Conservation (phyloP, 35 echinoderm and acorn worm genomes). For the Ophioderma brevispina region DNA sequence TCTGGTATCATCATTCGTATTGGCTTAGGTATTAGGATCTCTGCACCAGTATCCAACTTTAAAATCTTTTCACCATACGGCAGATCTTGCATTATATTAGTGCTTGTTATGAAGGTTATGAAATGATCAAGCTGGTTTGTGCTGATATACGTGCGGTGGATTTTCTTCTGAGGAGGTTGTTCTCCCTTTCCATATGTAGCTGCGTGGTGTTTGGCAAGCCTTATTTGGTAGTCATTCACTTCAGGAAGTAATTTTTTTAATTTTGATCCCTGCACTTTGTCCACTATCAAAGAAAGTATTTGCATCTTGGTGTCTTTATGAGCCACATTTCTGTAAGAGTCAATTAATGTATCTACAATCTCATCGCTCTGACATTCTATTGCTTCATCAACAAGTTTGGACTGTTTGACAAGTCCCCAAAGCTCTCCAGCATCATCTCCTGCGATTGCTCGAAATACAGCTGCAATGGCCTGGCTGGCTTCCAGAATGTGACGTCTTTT, state of each 20-base stretch:
- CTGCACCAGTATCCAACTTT: neutral
- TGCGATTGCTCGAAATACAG: no score
- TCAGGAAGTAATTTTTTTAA: neutral
- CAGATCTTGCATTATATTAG: conserved; percentile 10
- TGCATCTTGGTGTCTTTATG: neutral
- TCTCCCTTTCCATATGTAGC: neutral
- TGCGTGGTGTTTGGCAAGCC: neutral
- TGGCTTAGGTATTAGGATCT: neutral
- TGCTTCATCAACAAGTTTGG: no score
- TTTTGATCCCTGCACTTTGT: neutral
- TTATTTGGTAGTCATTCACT: neutral
- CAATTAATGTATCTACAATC: neutral
- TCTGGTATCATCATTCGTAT: conserved; percentile 1
- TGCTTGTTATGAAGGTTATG: neutral
- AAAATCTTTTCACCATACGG: conserved; percentile 17
- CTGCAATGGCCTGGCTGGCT: no score
- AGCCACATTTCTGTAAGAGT: neutral
- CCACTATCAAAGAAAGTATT: neutral
- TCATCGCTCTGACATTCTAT: no score
- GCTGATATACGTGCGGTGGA: neutral
- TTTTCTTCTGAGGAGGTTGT: neutral
- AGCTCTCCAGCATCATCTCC: no score
- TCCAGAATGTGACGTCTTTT: no score
- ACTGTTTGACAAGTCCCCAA: no score
- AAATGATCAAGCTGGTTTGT: neutral